Base-by-base conservation (phyloP, 2,113 vertebrate genomes). In the Gambusia affinis region DNA sequence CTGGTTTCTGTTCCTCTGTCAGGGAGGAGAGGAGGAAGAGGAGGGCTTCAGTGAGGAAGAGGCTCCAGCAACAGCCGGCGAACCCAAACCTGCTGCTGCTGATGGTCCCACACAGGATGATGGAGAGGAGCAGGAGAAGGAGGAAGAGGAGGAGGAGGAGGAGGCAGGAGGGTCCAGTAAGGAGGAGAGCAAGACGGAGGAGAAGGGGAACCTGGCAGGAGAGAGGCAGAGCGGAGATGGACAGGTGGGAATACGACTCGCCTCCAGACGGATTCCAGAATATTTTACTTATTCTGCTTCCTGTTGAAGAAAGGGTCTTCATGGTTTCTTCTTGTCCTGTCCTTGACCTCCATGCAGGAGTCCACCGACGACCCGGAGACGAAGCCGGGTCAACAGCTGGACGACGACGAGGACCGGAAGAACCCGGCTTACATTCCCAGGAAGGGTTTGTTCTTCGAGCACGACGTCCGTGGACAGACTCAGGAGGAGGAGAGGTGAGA, bases 401-500 rank as follows among this genome's bases (percentile, higher is more conserved):
- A 99, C 0, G 98, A 99, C 0, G 98, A 99, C 3, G 98, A 99
- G 86, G 98, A 99, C 82, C 79, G 97, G 12, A 98, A 99, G 90
- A 99, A 99, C 87, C 98, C 98, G 0, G 98, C 98, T 0, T 99
- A 98, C 88, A 99, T 99, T 84, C 98, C 98, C 0, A 95, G 98
- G 67, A 99, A 97, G 87, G 98, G 98, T 19, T 95, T 99, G 63
- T 99, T 99, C 93, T 99, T 99, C 19, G 98, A 99, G 84, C 98
- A 99, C 1, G 98, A 99, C 27, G 97, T 99, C 33, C 92, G 98
- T 47, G 98, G 98, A 7, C 97, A 97, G 76, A 89, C 96, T 0
- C 96, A 98, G 89, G 97, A 97, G 84, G 97, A 99, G 75, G 97
- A 99, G 94, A 95, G 97, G 94, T 96, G 57, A 37, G 51, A 63